Conservation (phyloP, 2,888 invertebrate species). For the Arge pagana region DNA sequence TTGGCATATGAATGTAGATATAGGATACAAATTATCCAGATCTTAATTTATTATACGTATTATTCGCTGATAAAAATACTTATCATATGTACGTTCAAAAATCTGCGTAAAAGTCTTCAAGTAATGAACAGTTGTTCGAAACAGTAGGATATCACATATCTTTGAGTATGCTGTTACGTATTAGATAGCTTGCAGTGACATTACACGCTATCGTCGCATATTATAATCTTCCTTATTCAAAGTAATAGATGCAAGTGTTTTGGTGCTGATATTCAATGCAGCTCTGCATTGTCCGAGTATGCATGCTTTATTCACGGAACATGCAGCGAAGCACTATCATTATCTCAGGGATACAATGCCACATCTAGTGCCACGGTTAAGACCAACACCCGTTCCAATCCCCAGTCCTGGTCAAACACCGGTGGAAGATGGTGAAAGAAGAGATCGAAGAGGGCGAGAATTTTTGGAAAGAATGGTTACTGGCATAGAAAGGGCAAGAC, state of each 20-base stretch:
- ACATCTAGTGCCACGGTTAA: constrained; percentile 78
- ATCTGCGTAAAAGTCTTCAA: no score
- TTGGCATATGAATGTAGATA: no score
- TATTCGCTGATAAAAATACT: constrained; percentile 14
- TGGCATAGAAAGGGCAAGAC: constrained; percentile 72
- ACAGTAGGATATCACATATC: no score
- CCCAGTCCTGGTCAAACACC: constrained; percentile 29
- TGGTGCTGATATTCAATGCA: constrained; percentile 93
- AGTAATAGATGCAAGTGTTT: constrained; percentile 76
- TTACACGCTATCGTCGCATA: no score
- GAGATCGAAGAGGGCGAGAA: constrained; percentile 57
- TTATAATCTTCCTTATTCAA: no score
- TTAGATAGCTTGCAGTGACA: no score
- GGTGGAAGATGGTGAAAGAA: constrained; percentile 41
- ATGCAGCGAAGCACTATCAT: constrained; percentile 90
- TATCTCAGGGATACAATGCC: constrained; percentile 93
- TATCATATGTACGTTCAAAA: constrained; percentile 15
- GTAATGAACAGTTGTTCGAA: no score
- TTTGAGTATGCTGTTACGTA: no score
- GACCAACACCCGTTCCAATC: constrained; percentile 56
- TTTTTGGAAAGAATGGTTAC: constrained; percentile 76
- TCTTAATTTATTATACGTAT: constrained; percentile 21
- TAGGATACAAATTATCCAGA: constrained; percentile 12
- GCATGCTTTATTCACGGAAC: constrained; percentile 88
- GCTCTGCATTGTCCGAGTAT: constrained; percentile 90